phyloP scores from a whole-genome alignment of 2,888 invertebrate genomes.

The Hypsopygia costalis region DNA sequence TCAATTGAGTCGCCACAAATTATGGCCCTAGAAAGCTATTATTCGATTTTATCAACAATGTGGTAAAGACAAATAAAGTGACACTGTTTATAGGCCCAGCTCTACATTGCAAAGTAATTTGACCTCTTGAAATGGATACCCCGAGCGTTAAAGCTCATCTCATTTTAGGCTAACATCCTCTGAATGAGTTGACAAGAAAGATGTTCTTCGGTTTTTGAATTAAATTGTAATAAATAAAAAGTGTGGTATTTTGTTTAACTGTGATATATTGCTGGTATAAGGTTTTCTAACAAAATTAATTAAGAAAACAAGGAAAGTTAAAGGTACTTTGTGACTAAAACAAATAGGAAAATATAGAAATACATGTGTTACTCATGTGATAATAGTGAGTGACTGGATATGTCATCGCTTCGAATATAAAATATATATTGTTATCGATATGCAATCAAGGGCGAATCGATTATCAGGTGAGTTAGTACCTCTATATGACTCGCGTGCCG shows the following conservation, averaged over 20 bases:
- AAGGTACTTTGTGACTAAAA: too few species aligned
- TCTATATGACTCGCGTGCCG: conserved; percentile 8
- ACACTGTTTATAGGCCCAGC: conserved; percentile 45
- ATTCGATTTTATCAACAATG: conserved; percentile 53
- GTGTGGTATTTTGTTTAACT: too few species aligned
- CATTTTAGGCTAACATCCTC: conserved; percentile 34
- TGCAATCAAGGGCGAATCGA: conserved; percentile 60
- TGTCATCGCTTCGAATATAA: conserved; percentile 10
- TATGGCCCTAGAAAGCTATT: conserved; percentile 37
- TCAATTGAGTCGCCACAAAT: conserved; percentile 51
- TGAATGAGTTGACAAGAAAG: conserved; percentile 31
- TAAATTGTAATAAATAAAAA: too few species aligned
- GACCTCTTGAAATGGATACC: conserved; percentile 44
- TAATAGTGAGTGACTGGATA: too few species aligned
- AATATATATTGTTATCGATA: conserved; percentile 50
- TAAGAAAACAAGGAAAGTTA: too few species aligned
- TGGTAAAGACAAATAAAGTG: conserved; percentile 47
- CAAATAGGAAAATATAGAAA: too few species aligned
- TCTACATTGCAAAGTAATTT: conserved; percentile 44
- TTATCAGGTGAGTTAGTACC: conserved; percentile 27
- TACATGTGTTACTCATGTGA: too few species aligned
- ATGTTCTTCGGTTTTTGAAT: conserved; percentile 12
- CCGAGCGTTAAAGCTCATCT: conserved; percentile 33
- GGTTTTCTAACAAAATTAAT: too few species aligned
- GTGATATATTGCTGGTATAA: too few species aligned